Base-by-base conservation (phyloP, 2,797 vertebrate genomes). In the Champsocephalus esox region DNA sequence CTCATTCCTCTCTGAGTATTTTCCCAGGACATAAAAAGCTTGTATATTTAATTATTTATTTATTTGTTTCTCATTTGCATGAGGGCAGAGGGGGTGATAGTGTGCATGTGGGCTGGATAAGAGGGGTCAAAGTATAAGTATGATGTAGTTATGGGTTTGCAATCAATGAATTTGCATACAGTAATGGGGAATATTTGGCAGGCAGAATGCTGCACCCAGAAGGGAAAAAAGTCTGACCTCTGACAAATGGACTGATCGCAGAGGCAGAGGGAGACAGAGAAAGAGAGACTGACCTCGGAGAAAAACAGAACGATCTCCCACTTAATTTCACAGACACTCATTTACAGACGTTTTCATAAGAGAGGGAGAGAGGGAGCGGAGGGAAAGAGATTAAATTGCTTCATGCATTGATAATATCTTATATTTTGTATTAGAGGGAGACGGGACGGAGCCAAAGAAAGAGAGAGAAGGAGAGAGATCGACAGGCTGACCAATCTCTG, bases 401-500 rank as follows among this genome's bases (percentile, higher is more conserved):
- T 94, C 91, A 94, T 93, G 93, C 92, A 94, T 94, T 94, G 91
- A 93, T 90, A 95, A 94, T 92, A 90, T 90, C 87, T 90, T 82
- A 92, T 92, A 89, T 93, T 93, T 91, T 89, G 85, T 79, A 82
- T 90, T 85, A 92, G 83, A 77, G 62, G 62, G 84, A 87, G 80
- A 87, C 63, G 45, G 72, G 72, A 70, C 0, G 17, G 81, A 82
- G 73, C 75, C 54, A 28, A 48, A 82, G 74, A 77, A 55, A 77
- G 73, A 72, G 69, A 57, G 68, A 67, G 62, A 38, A 38, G 52
- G 70, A 79, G 71, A 62, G 75, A 75, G 82, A 85, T 80, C 34
- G 58, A 77, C 81, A 77, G 65, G 69, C 88, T 88, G 89, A 88
- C 86, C 90, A 88, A 89, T 89, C 92, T 88, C 78, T 83, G 75